Evolutionary conservation across 1,140 invertebrate genomes (phyloP).

Genomic region (Campoletis sonorensis): DNA sequence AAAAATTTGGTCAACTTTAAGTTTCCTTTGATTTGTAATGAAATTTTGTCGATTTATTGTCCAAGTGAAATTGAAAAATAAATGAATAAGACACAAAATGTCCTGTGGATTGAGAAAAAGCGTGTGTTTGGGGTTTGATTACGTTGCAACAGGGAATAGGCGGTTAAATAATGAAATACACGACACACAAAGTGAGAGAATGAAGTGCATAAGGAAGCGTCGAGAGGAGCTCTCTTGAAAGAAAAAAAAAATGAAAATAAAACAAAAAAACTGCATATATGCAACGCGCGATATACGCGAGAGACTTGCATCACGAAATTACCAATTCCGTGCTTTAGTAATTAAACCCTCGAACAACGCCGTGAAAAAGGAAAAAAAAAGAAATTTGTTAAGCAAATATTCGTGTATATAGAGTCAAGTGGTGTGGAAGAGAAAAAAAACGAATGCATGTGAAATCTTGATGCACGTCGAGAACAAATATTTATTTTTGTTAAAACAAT

Average conservation of each 20-base stretch:
- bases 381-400: slow-evolving; percentile 71
- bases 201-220: slow-evolving; percentile 28
- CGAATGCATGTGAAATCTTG: not conserved
- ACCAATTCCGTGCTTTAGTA: slow-evolving; percentile 42
- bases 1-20: no score
- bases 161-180: slow-evolving; percentile 28
- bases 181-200: not conserved
- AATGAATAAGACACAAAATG: not conserved
- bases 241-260: no score
- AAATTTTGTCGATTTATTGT: no score
- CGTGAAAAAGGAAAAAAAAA: slow-evolving; percentile 23
- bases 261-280: not conserved
- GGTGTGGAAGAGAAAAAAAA: not conserved
- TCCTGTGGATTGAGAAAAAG: not conserved
- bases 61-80: no score
- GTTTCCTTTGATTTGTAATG: no score
- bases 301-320: slow-evolving; percentile 30
- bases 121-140: not conserved
- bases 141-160: not conserved
- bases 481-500: no score
- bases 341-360: slow-evolving; percentile 38
- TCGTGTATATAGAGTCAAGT: slow-evolving; percentile 44
- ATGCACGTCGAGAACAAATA: not conserved
- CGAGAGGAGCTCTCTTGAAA: not conserved
- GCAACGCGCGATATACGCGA: slow-evolving; percentile 8